phyloP scores from a whole-genome alignment of 2,113 vertebrate species.

The Steatornis caripensis region DNA sequence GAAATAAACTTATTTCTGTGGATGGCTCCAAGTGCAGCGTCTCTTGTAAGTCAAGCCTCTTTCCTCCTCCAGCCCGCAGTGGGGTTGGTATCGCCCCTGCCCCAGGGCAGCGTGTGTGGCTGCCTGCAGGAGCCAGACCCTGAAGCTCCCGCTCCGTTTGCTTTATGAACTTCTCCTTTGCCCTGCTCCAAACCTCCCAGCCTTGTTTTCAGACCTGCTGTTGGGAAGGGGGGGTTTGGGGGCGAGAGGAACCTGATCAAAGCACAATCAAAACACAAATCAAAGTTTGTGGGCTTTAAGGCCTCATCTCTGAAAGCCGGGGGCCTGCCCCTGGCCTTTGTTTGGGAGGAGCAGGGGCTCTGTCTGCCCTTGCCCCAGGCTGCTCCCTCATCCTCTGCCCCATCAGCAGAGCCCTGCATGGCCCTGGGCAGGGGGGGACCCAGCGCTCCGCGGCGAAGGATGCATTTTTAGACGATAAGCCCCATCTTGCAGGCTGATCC shows the following conservation, averaged over 20 bases:
- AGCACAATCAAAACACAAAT: no score
- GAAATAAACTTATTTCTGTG: conserved; percentile 64
- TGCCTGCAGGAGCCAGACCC: accelerated
- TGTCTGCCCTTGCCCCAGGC: not conserved
- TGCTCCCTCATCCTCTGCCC: not conserved
- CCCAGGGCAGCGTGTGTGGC: not conserved
- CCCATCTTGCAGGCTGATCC: not conserved
- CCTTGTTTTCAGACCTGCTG: not conserved
- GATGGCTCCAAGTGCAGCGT: not conserved
- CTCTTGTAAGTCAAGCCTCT: not conserved
- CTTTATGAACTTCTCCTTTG: not conserved
- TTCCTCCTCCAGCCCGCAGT: not conserved
- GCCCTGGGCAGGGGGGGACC: not conserved
- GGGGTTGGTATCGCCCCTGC: not conserved
- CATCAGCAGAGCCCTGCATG: not conserved
- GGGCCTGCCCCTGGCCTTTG: not conserved
- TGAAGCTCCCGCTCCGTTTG: not conserved
- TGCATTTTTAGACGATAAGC: not conserved
- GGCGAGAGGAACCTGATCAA: not conserved
- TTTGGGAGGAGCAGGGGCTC: not conserved
- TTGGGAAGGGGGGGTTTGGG: not conserved
- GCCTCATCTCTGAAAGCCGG: accelerated
- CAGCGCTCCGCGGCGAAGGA: no score
- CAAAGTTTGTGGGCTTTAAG: not conserved
- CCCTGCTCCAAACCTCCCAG: not conserved